phyloP scores from a whole-genome alignment of 1,140 invertebrate genomes.

The Cotesia vestalis region DNA sequence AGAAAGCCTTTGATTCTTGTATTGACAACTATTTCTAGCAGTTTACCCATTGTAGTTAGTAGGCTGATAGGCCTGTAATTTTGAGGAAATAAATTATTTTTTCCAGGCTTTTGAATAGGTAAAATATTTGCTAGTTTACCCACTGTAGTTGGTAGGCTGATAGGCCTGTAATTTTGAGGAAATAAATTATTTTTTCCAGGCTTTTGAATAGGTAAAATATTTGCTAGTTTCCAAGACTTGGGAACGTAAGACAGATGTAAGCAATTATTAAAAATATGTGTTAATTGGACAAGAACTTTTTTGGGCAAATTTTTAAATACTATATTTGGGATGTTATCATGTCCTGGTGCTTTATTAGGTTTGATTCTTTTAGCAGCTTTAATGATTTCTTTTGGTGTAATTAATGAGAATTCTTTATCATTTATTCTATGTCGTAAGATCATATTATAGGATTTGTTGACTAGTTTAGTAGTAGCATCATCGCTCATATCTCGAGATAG shows the following conservation, averaged over 20 bases:
- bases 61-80: slow-evolving; percentile 56
- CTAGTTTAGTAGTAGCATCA: no score
- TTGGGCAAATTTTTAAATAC: slow-evolving; percentile 51
- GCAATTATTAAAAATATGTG: slow-evolving; percentile 46
- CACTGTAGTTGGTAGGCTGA: slow-evolving; percentile 48
- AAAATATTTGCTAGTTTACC: slow-evolving; percentile 47
- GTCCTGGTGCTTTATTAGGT: no score
- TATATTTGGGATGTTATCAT: no score
- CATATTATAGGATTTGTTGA: no score
- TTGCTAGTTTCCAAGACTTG: slow-evolving; percentile 44
- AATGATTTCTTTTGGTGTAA: no score
- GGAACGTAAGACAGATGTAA: slow-evolving; percentile 46
- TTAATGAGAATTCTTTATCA: no score
- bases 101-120: slow-evolving; percentile 49
- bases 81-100: slow-evolving; percentile 42
- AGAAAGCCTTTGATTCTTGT: slow-evolving; percentile 39
- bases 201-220: slow-evolving; percentile 43
- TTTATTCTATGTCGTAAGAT: no score
- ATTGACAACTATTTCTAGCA: slow-evolving; percentile 50
- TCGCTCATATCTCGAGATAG: no score
- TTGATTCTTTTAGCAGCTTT: no score
- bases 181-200: slow-evolving; percentile 50
- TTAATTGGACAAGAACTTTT: slow-evolving; percentile 48
- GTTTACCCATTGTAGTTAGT: slow-evolving; percentile 48
- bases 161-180: slow-evolving; percentile 51